These are phyloP conservation scores for Biston betularia DNA, from an alignment of 2,888 invertebrate genomes.

Conservation along the genomic window DNA sequence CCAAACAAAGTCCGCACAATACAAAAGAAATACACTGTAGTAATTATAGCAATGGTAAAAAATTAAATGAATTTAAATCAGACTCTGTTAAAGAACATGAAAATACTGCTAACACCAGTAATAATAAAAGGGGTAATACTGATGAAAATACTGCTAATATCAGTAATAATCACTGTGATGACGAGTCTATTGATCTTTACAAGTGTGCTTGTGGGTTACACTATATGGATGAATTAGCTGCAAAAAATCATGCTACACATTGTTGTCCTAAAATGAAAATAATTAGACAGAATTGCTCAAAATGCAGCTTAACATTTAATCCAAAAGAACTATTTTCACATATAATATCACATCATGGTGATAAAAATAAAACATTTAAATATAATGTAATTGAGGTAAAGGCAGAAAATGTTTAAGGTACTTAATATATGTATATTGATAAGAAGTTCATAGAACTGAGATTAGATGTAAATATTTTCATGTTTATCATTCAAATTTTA, in stretches of 20 bases:
- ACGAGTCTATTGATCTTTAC: constrained; percentile 53
- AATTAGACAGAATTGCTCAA: constrained; percentile 66
- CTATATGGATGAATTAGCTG: constrained; percentile 59
- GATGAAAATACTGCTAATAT: not conserved
- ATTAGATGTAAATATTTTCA: no score
- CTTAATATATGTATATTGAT: no score
- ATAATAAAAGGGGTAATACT: no score
- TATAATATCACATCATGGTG: constrained; percentile 66
- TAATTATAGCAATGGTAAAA: not conserved
- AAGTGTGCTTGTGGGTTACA: constrained; percentile 70
- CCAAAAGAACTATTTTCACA: constrained; percentile 68
- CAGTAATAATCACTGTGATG: constrained; percentile 17
- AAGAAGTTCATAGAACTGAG: not conserved
- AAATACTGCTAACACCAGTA: not conserved
- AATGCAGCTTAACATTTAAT: constrained; percentile 67
- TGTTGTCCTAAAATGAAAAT: constrained; percentile 56
- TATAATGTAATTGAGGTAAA: constrained; percentile 57
- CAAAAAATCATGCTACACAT: constrained; percentile 53
- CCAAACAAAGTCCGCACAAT: not conserved
- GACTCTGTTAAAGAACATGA: not conserved
- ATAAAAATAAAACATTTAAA: constrained; percentile 56
- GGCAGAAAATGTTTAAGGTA: not conserved
- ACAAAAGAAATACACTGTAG: not conserved
- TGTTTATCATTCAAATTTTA: no score
- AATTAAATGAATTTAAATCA: not conserved